phyloP scores from a whole-genome alignment of 2,113 vertebrate species.

The Capra hircus region DNA sequence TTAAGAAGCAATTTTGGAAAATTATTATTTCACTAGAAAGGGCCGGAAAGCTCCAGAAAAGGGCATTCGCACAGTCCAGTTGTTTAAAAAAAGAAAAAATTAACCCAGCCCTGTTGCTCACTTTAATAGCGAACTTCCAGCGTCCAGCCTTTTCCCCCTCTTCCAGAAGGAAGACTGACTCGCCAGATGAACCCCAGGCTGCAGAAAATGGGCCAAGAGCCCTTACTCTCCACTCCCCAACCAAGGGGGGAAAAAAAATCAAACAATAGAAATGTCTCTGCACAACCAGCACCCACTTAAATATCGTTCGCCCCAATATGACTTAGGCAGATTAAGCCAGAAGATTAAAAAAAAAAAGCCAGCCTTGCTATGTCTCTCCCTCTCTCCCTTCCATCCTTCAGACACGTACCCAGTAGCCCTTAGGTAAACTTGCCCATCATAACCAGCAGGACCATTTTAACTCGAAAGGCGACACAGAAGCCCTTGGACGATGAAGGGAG shows the following conservation, averaged over 20 bases:
- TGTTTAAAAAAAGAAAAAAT: neutral
- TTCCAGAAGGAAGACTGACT: slow-evolving; percentile 58
- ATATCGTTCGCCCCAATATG: slow-evolving; percentile 55
- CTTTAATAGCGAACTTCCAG: slow-evolving; percentile 74
- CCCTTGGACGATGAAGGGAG: slow-evolving; percentile 58
- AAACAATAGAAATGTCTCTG: slow-evolving; percentile 67
- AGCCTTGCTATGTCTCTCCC: slow-evolving; percentile 45
- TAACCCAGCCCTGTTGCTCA: slow-evolving; percentile 75
- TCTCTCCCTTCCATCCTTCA: slow-evolving; percentile 51
- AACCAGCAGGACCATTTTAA: slow-evolving; percentile 78
- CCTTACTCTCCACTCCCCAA: slow-evolving; percentile 49
- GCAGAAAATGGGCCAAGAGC: slow-evolving; percentile 70
- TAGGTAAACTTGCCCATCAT: slow-evolving; percentile 78
- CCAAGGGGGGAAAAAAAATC: neutral
- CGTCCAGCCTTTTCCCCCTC: slow-evolving; percentile 46
- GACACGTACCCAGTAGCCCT: slow-evolving; percentile 72
- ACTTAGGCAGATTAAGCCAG: slow-evolving; percentile 67
- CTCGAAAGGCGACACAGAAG: slow-evolving; percentile 69
- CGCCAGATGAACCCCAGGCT: slow-evolving; percentile 41
- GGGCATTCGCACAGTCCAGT: slow-evolving; percentile 57
- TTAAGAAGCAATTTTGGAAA: slow-evolving; percentile 47
- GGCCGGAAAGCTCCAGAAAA: slow-evolving; percentile 81
- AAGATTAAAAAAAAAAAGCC: slow-evolving; percentile 54
- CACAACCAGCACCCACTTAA: slow-evolving; percentile 51
- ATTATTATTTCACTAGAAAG: slow-evolving; percentile 67